Base-by-base conservation (phyloP, 2,113 vertebrate genomes). In the Embiotoca jacksoni region DNA sequence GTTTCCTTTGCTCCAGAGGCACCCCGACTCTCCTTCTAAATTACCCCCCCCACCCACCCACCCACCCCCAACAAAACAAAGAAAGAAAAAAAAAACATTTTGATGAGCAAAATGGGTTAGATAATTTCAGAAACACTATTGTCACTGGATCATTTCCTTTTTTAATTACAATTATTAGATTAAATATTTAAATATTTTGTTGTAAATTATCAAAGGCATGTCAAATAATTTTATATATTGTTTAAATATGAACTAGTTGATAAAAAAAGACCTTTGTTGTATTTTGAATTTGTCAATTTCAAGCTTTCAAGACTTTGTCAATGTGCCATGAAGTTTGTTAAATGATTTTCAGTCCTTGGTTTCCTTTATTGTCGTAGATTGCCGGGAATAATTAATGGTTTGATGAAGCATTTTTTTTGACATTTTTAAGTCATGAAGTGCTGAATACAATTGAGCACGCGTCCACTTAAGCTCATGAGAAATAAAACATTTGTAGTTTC, bases 1-100 rank as follows among this genome's bases (percentile, higher is more conserved):
- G 91, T 94, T 92, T 88, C 37, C 57, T 84, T 88, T 79, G 81
- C 71, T 85, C 68, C 49, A 75, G 65, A 80, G 59, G 9, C 76
- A 67, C 63, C 62, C 50, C 1, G 6, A 53, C 58, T 71, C 57
- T 54, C 50, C 52, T 56, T 61, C 14, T 73, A 58, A 62, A 71
- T 54, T 10, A 35, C n/a, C 7, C 58, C 33, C 23, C 23, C 23
- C 23, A n/a, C n/a, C n/a, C n/a, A n/a, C n/a, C n/a, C n/a, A n/a
- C n/a, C n/a, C n/a, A n/a, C 23, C 23, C 23, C 23, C 1, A 23
- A 35, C 35, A 64, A 32, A 31, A 66, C 1, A 36, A 8, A 33
- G 23, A 9, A 77, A 39, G 11, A 67, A 31, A 16, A 59, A 65
- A 80, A 47, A 47, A 47, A 47, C n/a, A 50, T 16, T n/a, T 50